Conservation (phyloP, 2,797 vertebrate genomes). For the Notoglanidium macrostoma region DNA sequence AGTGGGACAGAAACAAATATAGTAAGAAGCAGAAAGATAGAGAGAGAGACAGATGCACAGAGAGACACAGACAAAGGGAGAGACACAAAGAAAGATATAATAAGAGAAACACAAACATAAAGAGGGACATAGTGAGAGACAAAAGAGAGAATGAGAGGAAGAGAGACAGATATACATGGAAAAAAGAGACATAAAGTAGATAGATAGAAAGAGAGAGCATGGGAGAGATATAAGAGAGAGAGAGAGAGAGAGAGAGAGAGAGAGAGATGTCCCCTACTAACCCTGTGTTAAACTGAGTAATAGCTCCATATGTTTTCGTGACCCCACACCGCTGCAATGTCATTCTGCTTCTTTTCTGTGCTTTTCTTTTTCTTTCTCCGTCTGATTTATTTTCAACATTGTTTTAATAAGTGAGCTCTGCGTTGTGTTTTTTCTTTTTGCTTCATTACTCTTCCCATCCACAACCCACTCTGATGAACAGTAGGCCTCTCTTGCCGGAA, state of each 20-base stretch:
- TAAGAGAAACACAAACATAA: not conserved
- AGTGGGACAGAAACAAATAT: not conserved
- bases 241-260: conserved; percentile 33
- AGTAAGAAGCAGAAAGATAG: not conserved
- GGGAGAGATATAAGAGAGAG: not conserved
- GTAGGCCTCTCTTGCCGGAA: conserved; percentile 45
- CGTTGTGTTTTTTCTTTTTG: conserved; percentile 39
- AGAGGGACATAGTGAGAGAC: not conserved
- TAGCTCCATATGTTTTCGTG: conserved; percentile 55
- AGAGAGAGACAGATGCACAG: not conserved
- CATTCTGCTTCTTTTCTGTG: conserved; percentile 17
- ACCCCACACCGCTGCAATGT: conserved; percentile 52
- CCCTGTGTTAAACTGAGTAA: conserved; percentile 55
- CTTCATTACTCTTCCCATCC: conserved; percentile 53
- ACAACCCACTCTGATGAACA: conserved; percentile 41
- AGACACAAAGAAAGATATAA: not conserved
- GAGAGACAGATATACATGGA: not conserved
- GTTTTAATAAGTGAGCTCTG: conserved; percentile 58
- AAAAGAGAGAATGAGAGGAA: not conserved
- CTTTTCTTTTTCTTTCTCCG: conserved; percentile 35
- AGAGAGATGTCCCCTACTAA: not conserved
- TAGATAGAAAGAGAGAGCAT: not conserved
- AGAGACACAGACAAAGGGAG: not conserved
- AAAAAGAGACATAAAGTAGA: not conserved
- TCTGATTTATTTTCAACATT: conserved; percentile 61